Conservation (phyloP, 2,888 invertebrate species). For the Leptodirus hochenwartii region DNA sequence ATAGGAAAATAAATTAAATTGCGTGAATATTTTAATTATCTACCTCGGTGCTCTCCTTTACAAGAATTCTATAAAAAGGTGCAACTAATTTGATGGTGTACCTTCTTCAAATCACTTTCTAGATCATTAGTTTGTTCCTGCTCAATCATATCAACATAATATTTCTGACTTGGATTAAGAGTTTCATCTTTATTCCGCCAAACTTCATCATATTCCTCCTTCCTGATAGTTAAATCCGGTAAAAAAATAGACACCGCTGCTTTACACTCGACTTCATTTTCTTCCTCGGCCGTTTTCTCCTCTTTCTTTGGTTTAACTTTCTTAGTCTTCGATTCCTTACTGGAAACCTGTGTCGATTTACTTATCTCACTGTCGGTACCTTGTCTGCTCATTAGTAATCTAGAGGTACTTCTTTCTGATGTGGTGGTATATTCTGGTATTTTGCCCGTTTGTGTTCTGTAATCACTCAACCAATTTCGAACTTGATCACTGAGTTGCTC, state of each 20-base stretch:
- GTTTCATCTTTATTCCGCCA: conserved; percentile 71
- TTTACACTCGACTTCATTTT: conserved; percentile 47
- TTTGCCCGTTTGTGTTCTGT: conserved; percentile 62
- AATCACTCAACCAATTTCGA: conserved; percentile 70
- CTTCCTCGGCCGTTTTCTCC: conserved; percentile 41
- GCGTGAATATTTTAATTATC: too few relatives aligned
- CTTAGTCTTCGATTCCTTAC: conserved; percentile 63
- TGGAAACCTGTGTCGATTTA: conserved; percentile 57
- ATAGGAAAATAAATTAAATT: too few relatives aligned
- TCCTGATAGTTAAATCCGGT: conserved; percentile 48
- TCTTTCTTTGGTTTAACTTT: conserved; percentile 33
- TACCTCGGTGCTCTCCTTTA: too few relatives aligned
- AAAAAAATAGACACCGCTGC: conserved; percentile 53
- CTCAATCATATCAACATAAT: conserved; percentile 68
- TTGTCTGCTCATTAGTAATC: conserved; percentile 64
- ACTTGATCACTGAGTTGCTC: conserved; percentile 80
- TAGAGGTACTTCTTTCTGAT: conserved; percentile 82
- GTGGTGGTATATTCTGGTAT: conserved; percentile 84
- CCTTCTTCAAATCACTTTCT: conserved; percentile 62
- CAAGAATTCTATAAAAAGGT: too few relatives aligned
- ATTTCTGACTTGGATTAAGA: conserved; percentile 52
- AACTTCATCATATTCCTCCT: conserved; percentile 61
- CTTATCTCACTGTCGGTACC: conserved; percentile 67
- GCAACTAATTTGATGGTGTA: too few relatives aligned
- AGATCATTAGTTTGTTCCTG: conserved; percentile 67